Percentiles rank a stretch among this genome's conserved stretches.
Evolutionary conservation across 1,140 invertebrate genomes (phyloP).

Genomic region (Mylabris phalerata): DNA sequence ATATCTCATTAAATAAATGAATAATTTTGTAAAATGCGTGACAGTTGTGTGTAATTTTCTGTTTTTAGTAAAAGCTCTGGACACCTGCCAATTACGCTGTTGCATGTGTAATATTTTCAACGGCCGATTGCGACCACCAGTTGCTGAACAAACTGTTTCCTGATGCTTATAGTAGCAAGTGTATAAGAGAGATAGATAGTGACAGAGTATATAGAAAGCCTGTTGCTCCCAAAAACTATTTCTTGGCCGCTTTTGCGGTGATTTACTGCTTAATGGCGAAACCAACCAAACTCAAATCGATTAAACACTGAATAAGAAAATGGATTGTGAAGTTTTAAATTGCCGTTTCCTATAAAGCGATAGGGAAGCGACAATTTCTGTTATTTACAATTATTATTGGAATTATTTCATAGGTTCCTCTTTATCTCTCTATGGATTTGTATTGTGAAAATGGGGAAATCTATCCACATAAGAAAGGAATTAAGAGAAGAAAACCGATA

Average conservation of each 20-base stretch:
- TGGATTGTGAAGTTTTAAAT: too few relatives aligned
- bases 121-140: conserved; percentile 31
- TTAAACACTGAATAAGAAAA: conserved; percentile 15
- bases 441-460: neutral
- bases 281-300: conserved; percentile 14
- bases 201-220: conserved; percentile 12
- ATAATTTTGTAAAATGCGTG: neutral
- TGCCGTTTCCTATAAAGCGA: too few relatives aligned
- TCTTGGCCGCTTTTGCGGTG: conserved; percentile 20
- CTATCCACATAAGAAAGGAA: neutral
- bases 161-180: conserved; percentile 13
- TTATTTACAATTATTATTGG: too few relatives aligned
- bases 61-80: conserved; percentile 20
- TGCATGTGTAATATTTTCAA: conserved; percentile 39
- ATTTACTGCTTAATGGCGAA: conserved; percentile 15
- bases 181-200: too few relatives aligned
- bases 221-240: conserved; percentile 34
- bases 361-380: too few relatives aligned
- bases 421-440: neutral
- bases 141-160: conserved; percentile 28
- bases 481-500: neutral
- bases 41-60: conserved; percentile 7
- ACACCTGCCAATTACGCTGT: conserved; percentile 40
- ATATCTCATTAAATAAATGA: too few relatives aligned
- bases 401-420: too few relatives aligned